A percentile compares a stretch with the other conserved stretches of the same genome.
Evolutionary conservation across 2,888 invertebrate species (phyloP).

Genomic region (Spatulosminthurus flaviceps): DNA sequence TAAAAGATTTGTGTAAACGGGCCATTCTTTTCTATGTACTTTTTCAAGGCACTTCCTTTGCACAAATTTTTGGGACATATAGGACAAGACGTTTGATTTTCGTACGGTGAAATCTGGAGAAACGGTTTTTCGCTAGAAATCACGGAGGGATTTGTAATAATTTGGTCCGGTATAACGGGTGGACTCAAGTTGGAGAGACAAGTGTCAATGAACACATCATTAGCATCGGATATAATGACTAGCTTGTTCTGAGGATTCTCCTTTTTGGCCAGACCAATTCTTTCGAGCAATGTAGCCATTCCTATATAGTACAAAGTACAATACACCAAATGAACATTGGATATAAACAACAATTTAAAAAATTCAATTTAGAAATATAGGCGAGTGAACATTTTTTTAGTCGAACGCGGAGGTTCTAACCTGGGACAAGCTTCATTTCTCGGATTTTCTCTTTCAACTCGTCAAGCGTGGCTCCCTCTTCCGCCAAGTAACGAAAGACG

Average conservation of each 20-base stretch:
- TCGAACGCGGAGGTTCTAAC: too few relatives aligned
- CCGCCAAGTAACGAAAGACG: conserved; percentile 71
- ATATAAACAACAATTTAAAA: not conserved
- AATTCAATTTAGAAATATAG: too few relatives aligned
- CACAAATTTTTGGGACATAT: conserved; percentile 74
- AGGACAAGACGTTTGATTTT: conserved; percentile 52
- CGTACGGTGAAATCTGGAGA: conserved; percentile 54
- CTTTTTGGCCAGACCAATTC: conserved; percentile 33
- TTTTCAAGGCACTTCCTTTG: conserved; percentile 78
- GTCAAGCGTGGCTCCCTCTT: conserved; percentile 66
- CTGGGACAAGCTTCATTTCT: conserved; percentile 52
- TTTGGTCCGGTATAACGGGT: conserved; percentile 44
- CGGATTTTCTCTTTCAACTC: conserved; percentile 52
- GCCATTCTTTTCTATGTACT: conserved; percentile 71
- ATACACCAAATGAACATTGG: not conserved
- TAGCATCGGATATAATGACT: conserved; percentile 82
- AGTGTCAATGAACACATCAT: conserved; percentile 60
- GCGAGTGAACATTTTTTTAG: too few relatives aligned
- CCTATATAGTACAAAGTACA: not conserved
- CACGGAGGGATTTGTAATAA: conserved; percentile 55
- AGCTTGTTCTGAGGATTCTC: conserved; percentile 67
- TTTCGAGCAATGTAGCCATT: conserved; percentile 55
- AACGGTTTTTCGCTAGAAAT: conserved; percentile 46
- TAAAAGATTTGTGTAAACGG: conserved; percentile 73
- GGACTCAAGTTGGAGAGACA: conserved; percentile 50